Evolutionary conservation across 2,797 vertebrate species (phyloP).

Genomic region (Chrysocyon brachyurus): DNA sequence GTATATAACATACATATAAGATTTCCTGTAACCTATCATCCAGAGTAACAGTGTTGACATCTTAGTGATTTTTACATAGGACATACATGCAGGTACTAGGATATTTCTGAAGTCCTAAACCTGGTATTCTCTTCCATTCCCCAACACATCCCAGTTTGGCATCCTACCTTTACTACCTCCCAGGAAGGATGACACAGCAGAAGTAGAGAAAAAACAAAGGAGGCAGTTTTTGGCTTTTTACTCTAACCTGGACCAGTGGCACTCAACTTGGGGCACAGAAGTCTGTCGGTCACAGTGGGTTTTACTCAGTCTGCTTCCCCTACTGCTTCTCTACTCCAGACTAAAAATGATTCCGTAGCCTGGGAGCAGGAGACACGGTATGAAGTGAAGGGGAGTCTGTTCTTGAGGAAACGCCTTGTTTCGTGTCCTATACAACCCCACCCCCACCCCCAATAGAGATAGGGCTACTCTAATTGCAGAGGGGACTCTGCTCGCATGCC

Average conservation of each 20-base stretch:
- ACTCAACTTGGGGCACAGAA: neutral
- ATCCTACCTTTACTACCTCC: neutral
- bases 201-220: neutral
- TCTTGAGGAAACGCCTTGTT: neutral
- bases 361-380: neutral
- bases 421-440: neutral
- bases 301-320: neutral
- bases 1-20: neutral
- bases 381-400: neutral
- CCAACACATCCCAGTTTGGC: neutral
- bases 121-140: neutral
- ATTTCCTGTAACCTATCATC: neutral
- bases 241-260: neutral
- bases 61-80: neutral
- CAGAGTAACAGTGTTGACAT: neutral
- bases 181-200: neutral
- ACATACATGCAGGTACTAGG: neutral
- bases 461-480: neutral
- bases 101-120: neutral
- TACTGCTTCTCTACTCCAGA: neutral
- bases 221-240: neutral
- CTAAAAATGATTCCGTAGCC: neutral
- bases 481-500: no score
- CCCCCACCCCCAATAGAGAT: rapidly evolving
- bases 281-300: neutral